Percentiles rank a stretch among this genome's conserved stretches.
Evolutionary conservation across 2,888 invertebrate species (phyloP).

Genomic region (Machimus rusticus): DNA sequence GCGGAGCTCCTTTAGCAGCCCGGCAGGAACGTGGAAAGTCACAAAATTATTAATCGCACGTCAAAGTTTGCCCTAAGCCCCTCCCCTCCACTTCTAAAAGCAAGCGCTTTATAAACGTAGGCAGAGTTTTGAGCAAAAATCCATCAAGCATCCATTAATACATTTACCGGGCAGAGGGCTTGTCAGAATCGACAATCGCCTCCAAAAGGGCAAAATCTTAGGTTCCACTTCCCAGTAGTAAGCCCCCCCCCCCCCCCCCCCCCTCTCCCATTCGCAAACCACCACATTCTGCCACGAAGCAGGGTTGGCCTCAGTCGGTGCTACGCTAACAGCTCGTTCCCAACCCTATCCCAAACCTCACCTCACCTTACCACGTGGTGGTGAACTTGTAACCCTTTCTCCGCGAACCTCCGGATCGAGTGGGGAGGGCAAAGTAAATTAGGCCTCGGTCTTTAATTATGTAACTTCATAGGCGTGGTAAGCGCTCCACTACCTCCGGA

Average conservation of each 20-base stretch:
- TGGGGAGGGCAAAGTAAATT: constrained; percentile 20
- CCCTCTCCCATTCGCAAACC: not conserved
- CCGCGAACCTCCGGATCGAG: not conserved
- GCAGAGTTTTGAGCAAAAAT: not conserved
- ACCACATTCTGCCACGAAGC: not conserved
- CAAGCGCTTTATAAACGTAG: not conserved
- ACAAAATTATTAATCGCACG: constrained; percentile 32
- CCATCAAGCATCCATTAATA: constrained; percentile 11
- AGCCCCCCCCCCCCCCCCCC: too few relatives aligned
- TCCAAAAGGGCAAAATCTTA: not conserved
- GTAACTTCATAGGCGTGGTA: constrained; percentile 24
- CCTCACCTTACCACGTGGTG: not conserved
- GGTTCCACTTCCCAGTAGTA: not conserved
- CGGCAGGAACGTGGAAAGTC: not conserved
- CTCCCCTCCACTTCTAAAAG: not conserved
- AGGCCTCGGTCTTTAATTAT: constrained; percentile 32
- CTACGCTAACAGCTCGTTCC: not conserved
- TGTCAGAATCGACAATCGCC: not conserved
- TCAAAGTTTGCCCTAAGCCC: not conserved
- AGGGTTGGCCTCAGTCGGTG: not conserved
- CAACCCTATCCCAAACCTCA: not conserved
- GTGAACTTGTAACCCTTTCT: not conserved
- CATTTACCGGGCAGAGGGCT: not conserved
- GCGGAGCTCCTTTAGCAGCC: not conserved
- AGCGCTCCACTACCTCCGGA: constrained; percentile 25